Percentiles rank a stretch among this genome's conserved stretches.
phyloP scores from a whole-genome alignment of 2,888 invertebrate species.

The Omphaloscelis lunosa region DNA sequence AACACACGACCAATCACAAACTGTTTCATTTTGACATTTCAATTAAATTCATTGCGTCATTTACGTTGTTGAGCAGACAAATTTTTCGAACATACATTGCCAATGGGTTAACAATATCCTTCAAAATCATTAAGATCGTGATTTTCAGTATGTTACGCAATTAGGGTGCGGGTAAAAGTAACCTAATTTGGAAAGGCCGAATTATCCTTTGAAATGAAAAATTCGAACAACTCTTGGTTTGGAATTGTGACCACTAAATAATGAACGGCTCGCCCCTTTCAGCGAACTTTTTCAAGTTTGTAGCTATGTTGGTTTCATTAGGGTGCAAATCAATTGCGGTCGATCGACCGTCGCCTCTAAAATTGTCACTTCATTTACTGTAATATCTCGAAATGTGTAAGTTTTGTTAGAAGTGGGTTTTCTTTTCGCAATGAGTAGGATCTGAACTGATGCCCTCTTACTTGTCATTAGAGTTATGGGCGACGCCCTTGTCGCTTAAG shows the following conservation, averaged over 20 bases:
- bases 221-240: neutral
- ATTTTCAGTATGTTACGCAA: neutral
- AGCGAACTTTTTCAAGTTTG: neutral
- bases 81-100: too few species aligned
- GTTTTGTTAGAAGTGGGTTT: neutral
- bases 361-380: neutral
- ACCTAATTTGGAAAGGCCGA: constrained; percentile 3
- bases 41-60: too few species aligned
- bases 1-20: too few species aligned
- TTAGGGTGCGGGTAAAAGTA: neutral
- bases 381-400: neutral
- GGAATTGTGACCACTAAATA: constrained; percentile 12
- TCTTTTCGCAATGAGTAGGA: neutral
- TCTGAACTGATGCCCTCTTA: neutral
- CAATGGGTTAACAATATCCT: too few species aligned
- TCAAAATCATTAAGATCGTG: too few species aligned
- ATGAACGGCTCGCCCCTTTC: neutral
- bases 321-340: neutral
- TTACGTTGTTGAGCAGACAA: too few species aligned
- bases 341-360: neutral
- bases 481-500: neutral
- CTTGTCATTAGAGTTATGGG: neutral
- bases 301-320: neutral
- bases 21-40: too few species aligned
- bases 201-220: constrained; percentile 19